Base-by-base conservation (phyloP, 1,140 invertebrate genomes). In the Procambarus clarkii region DNA sequence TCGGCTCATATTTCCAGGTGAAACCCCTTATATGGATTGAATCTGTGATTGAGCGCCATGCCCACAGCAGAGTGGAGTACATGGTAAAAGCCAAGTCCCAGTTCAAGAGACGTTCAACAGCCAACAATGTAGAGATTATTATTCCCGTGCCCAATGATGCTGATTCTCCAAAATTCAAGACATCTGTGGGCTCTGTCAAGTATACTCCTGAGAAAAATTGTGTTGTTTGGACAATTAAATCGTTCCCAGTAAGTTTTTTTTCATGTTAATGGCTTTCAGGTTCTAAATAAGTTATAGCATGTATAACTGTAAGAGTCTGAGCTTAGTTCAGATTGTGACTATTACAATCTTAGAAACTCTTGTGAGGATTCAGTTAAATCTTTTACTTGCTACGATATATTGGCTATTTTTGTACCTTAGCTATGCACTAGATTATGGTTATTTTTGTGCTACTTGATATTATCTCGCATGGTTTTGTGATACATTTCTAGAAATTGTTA, bases 71-170 rank as follows among this genome's bases (percentile, higher is more conserved):
- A 85, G 98, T 99, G 1, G 99, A 99, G 94, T 99, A 99, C 94
- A 99, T 99, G 99, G 98, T 99, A 24, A 99, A 99, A 95, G 99
- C 99, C 0, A 99, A 99, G 94, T 99, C 98, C 79, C 99, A 99
- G 95, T 99, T 99, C 94, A 99, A 99, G 95, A 95, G 98, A 64
- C 95, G 99, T 74, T 99, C 98, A 0, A 99, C 99, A 3, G 99
- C 99, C 0, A 99, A 99, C 94, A 99, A 99, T 95, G 99, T 99
- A 15, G 99, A 99, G 95, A 99, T 99, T 87, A 97, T 99, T 13
- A 99, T 99, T 94, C 99, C 99, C 3, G 99, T 99, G 15, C 99
- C 99, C 24, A 97, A 97, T 79, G 99, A 99, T 96, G 99, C 98
- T 1, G 99, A 99, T 94, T 98, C 98, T 24, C 99, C 99, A 0